These are phyloP conservation scores for Gallinago solitaria DNA, from an alignment of 2,797 vertebrate genomes.

Conservation along the genomic window DNA sequence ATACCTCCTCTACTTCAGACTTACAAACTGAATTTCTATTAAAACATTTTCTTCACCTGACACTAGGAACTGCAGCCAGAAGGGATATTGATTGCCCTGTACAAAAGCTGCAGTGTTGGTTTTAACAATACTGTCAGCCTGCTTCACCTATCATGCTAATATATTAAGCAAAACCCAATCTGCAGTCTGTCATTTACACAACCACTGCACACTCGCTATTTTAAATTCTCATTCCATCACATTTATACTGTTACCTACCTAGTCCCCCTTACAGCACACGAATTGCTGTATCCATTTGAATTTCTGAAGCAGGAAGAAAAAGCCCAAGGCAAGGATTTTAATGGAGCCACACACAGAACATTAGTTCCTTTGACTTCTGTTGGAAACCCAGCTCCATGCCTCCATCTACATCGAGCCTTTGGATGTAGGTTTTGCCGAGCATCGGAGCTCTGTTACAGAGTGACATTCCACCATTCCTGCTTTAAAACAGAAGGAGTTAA, in stretches of 20 bases:
- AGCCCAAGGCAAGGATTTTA: not conserved
- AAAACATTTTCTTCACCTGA: slow-evolving; percentile 29
- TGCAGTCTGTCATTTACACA: not conserved
- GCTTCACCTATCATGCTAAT: not conserved
- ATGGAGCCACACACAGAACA: not conserved
- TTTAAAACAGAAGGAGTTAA: not conserved
- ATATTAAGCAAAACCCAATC: not conserved
- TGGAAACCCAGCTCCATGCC: not conserved
- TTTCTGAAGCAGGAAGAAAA: slow-evolving; percentile 6
- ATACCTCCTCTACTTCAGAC: not conserved
- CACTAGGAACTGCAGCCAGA: not conserved
- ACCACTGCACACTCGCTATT: not conserved
- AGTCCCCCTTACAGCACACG: not conserved
- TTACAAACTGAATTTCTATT: not conserved
- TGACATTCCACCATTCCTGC: not conserved
- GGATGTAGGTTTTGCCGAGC: not conserved
- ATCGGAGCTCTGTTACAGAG: not conserved
- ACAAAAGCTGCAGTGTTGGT: not conserved
- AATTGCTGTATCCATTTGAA: not conserved
- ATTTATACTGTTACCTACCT: fast-evolving
- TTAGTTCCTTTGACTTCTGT: not conserved
- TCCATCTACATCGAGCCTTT: not conserved
- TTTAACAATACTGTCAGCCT: slow-evolving; percentile 5
- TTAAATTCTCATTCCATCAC: slow-evolving; percentile 4
- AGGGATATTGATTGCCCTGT: slow-evolving; percentile 1